Percentiles rank a stretch among this genome's conserved stretches.
Evolutionary conservation across 2,888 invertebrate species (phyloP).

Genomic region (Hipparchia semele): DNA sequence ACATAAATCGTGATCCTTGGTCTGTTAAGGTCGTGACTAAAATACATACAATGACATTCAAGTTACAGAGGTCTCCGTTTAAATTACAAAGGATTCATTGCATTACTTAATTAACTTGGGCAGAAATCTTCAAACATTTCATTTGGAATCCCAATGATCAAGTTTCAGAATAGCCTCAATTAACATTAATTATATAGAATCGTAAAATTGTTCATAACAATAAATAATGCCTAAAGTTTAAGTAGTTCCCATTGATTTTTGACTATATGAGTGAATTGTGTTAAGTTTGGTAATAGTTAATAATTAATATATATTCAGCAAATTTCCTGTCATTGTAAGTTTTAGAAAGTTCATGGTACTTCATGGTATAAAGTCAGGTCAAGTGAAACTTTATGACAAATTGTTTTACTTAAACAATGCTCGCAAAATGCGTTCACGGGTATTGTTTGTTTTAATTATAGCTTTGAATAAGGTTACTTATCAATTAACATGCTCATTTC

Average conservation of each 20-base stretch:
- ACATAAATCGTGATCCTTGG: slow-evolving; percentile 26
- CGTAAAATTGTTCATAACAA: no score
- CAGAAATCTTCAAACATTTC: no score
- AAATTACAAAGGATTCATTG: background rate
- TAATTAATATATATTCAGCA: slow-evolving; percentile 11
- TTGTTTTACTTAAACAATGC: slow-evolving; percentile 35
- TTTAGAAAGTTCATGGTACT: slow-evolving; percentile 41
- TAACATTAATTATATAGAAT: no score
- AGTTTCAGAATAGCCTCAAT: no score
- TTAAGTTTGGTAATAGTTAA: slow-evolving; percentile 1
- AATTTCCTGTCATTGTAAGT: slow-evolving; percentile 38
- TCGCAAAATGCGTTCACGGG: slow-evolving; percentile 27
- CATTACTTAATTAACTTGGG: background rate
- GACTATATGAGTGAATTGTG: background rate
- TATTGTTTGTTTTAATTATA: slow-evolving; percentile 30
- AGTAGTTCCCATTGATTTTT: background rate
- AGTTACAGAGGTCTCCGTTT: slow-evolving; percentile 19
- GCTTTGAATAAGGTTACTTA: slow-evolving; percentile 26
- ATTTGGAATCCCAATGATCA: no score
- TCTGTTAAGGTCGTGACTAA: slow-evolving; percentile 26
- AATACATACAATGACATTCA: slow-evolving; percentile 29
- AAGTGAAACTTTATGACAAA: slow-evolving; percentile 40
- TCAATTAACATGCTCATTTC: slow-evolving; percentile 16
- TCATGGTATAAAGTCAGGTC: slow-evolving; percentile 22
- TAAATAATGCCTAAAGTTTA: background rate